Conservation (phyloP, 2,888 invertebrate genomes). For the Plebejus argus region DNA sequence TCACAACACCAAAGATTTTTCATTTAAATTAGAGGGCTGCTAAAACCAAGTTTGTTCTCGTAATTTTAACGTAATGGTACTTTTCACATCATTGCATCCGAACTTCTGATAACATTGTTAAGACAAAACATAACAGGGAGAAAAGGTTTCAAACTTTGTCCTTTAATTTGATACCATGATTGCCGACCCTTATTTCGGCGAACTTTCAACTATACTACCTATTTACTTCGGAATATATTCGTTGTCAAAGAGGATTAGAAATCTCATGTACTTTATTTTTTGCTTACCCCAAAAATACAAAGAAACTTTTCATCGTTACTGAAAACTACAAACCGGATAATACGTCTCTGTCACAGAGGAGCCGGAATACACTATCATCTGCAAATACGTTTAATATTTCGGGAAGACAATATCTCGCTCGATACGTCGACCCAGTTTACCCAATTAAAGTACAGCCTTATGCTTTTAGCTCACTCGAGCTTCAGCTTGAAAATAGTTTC, state of each 20-base stretch:
- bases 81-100: background rate
- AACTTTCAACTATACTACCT: slow-evolving; percentile 27
- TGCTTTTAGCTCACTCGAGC: background rate
- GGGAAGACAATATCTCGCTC: slow-evolving; percentile 40
- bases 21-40: background rate
- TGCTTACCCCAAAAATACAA: background rate
- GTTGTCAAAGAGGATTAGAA: background rate
- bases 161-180: slow-evolving; percentile 28
- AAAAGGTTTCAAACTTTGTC: slow-evolving; percentile 27
- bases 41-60: background rate
- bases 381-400: slow-evolving; percentile 11
- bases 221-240: slow-evolving; percentile 5
- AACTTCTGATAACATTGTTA: slow-evolving; percentile 14
- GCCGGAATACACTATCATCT: slow-evolving; percentile 11
- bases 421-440: slow-evolving; percentile 48
- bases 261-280: background rate
- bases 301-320: background rate
- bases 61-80: slow-evolving; percentile 4
- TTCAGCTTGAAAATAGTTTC: background rate
- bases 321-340: background rate
- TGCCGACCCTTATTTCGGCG: slow-evolving; percentile 16
- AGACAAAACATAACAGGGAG: background rate
- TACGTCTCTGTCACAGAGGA: background rate
- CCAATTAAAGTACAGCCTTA: slow-evolving; percentile 35
- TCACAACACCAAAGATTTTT: background rate